phyloP scores from a whole-genome alignment of 2,113 vertebrate species.

The Otis tarda region DNA sequence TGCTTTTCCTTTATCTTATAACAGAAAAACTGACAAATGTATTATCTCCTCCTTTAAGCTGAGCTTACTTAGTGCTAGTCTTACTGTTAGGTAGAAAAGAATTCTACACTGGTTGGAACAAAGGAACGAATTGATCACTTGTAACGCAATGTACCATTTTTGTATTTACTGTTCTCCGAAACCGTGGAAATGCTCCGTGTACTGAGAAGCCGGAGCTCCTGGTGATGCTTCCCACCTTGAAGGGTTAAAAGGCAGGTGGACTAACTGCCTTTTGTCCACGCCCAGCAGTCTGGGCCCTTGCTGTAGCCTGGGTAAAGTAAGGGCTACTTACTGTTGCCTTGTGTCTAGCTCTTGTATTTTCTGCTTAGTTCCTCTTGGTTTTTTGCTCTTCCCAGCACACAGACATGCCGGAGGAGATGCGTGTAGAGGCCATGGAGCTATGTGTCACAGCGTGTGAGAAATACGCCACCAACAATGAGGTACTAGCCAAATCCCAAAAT shows the following conservation, averaged over 20 bases:
- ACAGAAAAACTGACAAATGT: neutral
- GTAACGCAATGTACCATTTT: neutral
- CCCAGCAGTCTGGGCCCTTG: neutral
- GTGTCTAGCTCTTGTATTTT: neutral
- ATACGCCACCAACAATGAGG: constrained; percentile 85
- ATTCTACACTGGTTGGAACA: neutral
- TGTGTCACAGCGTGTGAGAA: constrained; percentile 89
- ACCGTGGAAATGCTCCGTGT: neutral
- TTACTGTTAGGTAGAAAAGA: neutral
- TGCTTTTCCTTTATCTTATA: neutral
- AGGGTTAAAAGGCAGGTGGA: neutral
- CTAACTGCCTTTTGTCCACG: neutral
- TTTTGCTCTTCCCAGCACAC: constrained; percentile 81
- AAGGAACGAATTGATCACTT: neutral
- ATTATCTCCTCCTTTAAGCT: neutral
- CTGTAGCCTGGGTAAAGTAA: neutral
- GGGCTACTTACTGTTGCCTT: neutral
- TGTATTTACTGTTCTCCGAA: neutral
- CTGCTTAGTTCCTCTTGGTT: constrained; percentile 22
- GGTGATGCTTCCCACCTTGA: neutral
- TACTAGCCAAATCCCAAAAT: constrained; percentile 20
- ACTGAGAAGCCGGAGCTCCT: fast-evolving
- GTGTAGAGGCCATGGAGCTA: constrained; percentile 94
- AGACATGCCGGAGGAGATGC: constrained; percentile 98
- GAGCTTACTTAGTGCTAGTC: neutral